Conservation (phyloP, 1,140 invertebrate species). For the Pollicipes pollicipes region DNA sequence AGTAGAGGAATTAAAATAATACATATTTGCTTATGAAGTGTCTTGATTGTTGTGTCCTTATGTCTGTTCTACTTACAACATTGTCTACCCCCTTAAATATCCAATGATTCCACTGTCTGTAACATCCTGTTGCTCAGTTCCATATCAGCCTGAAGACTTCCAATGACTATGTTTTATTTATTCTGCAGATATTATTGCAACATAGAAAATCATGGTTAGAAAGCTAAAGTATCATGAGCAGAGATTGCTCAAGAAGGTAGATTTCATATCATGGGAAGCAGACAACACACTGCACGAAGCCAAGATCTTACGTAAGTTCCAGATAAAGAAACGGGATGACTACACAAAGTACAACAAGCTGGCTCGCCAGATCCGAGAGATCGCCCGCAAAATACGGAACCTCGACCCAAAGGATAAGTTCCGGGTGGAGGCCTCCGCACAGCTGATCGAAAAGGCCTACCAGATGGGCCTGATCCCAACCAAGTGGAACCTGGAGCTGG, state of each 20-base stretch:
- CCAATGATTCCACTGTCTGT: too few species aligned
- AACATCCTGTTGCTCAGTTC: too few species aligned
- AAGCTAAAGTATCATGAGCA: conserved; percentile 96
- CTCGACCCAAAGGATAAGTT: too few species aligned
- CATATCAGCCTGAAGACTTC: too few species aligned
- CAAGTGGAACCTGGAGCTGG: conserved; percentile 62
- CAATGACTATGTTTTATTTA: too few species aligned
- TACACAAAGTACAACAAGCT: conserved; percentile 97
- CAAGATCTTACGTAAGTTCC: conserved; percentile 73
- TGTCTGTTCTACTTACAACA: too few species aligned
- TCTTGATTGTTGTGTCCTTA: too few species aligned
- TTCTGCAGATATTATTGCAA: too few species aligned
- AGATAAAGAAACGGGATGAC: conserved; percentile 84
- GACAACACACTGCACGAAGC: conserved; percentile 92
- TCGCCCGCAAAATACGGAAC: conserved; percentile 84
- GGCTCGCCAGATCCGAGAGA: conserved; percentile 61
- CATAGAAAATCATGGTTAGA: conserved; percentile 24
- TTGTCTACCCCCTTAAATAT: too few species aligned
- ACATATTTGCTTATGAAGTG: too few species aligned
- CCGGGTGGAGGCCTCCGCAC: conserved; percentile 56
- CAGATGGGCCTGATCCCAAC: conserved; percentile 75
- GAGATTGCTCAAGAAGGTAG: conserved; percentile 93
- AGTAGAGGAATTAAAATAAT: too few species aligned
- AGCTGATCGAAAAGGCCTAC: conserved; percentile 70
- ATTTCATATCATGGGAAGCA: conserved; percentile 93